phyloP scores from a whole-genome alignment of 2,888 invertebrate species.

The Exocentrus adspersus region DNA sequence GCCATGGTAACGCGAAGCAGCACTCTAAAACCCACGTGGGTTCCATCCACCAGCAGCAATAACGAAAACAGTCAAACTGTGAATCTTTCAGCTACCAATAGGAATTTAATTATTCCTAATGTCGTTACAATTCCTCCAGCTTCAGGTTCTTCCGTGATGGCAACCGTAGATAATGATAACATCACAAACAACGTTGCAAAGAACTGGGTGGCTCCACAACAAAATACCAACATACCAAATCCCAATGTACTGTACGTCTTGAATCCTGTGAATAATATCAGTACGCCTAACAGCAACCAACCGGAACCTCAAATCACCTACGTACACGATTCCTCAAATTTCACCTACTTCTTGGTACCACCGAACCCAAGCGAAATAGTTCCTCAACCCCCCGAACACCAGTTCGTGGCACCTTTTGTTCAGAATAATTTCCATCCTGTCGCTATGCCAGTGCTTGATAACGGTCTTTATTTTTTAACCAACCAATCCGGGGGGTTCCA shows the following conservation, averaged over 20 bases:
- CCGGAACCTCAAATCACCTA: not conserved
- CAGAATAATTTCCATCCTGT: not conserved
- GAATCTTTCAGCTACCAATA: not conserved
- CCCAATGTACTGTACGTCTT: conserved; percentile 10
- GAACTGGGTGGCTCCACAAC: not conserved
- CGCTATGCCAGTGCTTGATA: conserved; percentile 3
- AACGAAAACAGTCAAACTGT: no score
- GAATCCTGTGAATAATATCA: not conserved
- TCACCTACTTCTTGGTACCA: conserved; percentile 4
- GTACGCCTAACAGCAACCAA: not conserved
- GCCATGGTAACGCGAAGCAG: no score
- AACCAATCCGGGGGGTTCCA: conserved; percentile 6
- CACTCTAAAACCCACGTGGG: no score
- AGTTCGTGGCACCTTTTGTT: not conserved
- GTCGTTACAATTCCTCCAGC: not conserved
- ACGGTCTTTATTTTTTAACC: conserved; percentile 4
- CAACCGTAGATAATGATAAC: not conserved
- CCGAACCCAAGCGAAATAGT: not conserved
- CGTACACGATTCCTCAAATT: not conserved
- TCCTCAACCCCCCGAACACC: not conserved
- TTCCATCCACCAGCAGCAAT: no score
- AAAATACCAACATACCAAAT: not conserved
- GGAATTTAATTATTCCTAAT: not conserved
- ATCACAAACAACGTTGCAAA: not conserved
- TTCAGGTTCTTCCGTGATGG: not conserved